Percentiles rank a stretch among this genome's conserved stretches.
phyloP scores from a whole-genome alignment of 2,888 invertebrate species.

The Drosophila macrospina region DNA sequence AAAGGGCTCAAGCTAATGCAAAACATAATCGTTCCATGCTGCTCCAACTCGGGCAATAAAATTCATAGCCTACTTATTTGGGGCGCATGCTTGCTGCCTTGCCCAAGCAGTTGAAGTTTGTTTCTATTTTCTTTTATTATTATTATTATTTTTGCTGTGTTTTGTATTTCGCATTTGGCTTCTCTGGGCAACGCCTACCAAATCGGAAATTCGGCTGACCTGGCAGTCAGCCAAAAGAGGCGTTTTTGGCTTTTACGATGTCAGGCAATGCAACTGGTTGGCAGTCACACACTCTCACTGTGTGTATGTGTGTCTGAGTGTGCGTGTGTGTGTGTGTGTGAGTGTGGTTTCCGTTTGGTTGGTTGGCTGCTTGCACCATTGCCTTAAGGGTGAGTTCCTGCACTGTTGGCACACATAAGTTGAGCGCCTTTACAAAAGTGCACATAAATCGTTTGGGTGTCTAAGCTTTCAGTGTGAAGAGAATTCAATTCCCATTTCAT shows the following conservation, averaged over 20 bases:
- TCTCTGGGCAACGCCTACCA: slow-evolving; percentile 58
- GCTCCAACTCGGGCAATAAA: slow-evolving; percentile 38
- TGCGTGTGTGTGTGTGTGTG: slow-evolving; percentile 14
- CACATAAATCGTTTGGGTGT: background rate
- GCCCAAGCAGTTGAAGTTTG: slow-evolving; percentile 17
- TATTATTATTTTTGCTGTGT: background rate
- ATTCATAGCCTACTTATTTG: slow-evolving; percentile 66
- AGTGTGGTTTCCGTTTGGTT: slow-evolving; percentile 8
- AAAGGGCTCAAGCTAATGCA: slow-evolving; percentile 29
- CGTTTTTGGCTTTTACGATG: slow-evolving; percentile 49
- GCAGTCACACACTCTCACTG: slow-evolving; percentile 6
- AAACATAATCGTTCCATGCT: slow-evolving; percentile 42
- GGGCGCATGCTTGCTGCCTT: slow-evolving; percentile 59
- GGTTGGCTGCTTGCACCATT: slow-evolving; percentile 17
- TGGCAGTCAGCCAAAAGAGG: slow-evolving; percentile 68
- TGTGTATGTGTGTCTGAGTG: background rate
- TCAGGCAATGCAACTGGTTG: slow-evolving; percentile 64
- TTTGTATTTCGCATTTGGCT: slow-evolving; percentile 4
- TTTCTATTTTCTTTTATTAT: background rate
- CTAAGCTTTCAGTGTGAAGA: too few relatives aligned
- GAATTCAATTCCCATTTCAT: slow-evolving; percentile 1
- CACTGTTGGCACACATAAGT: slow-evolving; percentile 5
- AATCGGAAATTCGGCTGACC: slow-evolving; percentile 44
- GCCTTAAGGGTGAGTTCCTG: slow-evolving; percentile 17
- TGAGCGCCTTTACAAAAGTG: background rate